phyloP scores from a whole-genome alignment of 2,797 vertebrate species.

The Sphenodon punctatus region DNA sequence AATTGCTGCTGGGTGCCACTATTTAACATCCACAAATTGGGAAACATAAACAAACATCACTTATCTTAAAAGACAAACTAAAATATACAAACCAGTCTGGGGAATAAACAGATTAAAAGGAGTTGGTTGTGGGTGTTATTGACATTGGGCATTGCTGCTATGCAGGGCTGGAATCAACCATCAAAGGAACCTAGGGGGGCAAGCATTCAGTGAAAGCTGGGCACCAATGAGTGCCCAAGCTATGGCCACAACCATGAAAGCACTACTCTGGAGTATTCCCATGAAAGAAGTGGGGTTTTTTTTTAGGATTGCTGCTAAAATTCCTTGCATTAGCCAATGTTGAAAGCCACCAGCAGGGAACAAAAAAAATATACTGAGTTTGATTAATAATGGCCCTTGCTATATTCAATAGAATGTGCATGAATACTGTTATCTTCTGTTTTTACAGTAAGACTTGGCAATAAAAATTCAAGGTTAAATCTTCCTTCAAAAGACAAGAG shows the following conservation, averaged over 20 bases:
- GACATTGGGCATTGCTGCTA: not conserved
- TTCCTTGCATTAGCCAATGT: slow-evolving; percentile 13
- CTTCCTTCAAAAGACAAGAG: not conserved
- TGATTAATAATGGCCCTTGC: slow-evolving; percentile 24
- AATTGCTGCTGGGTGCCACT: not conserved
- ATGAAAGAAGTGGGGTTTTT: not conserved
- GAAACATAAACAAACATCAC: not conserved
- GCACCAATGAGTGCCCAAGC: no score
- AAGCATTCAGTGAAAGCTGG: not conserved
- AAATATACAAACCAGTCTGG: not conserved
- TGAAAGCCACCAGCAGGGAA: slow-evolving; percentile 3
- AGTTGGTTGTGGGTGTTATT: slow-evolving; percentile 34
- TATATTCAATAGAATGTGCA: slow-evolving; percentile 11
- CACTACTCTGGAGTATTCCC: no score
- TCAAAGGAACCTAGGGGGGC: not conserved
- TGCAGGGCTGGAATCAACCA: slow-evolving; percentile 31
- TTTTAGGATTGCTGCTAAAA: slow-evolving; percentile 32
- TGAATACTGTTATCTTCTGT: not conserved
- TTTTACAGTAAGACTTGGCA: not conserved
- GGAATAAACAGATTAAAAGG: slow-evolving; percentile 7
- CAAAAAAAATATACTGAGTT: not conserved
- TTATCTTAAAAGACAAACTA: not conserved
- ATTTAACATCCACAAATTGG: slow-evolving; percentile 5
- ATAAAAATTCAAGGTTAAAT: not conserved
- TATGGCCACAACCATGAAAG: no score